Evolutionary conservation across 2,797 vertebrate genomes (phyloP).

Genomic region (Hirundo rustica): DNA sequence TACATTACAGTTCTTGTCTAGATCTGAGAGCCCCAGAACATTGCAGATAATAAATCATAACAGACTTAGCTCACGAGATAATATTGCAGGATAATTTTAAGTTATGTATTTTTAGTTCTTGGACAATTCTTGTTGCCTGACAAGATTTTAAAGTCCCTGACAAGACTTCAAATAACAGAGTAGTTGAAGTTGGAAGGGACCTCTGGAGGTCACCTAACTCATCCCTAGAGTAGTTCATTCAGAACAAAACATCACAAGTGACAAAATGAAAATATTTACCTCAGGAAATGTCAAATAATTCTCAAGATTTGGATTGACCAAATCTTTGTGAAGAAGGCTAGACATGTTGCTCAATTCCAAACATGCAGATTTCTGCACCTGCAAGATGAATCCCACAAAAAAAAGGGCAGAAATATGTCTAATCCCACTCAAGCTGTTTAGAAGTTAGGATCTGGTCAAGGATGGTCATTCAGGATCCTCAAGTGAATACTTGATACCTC

Average conservation of each 20-base stretch:
- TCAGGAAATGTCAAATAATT: background rate
- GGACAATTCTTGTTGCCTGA: background rate
- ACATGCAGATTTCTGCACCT: background rate
- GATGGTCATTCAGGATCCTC: background rate
- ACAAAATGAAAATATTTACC: background rate
- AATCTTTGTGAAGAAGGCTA: background rate
- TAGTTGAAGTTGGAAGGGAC: background rate
- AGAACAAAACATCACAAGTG: background rate
- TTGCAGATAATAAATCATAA: background rate
- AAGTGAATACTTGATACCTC: background rate
- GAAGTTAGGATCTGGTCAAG: background rate
- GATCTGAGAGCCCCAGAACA: background rate
- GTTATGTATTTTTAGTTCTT: background rate
- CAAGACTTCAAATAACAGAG: background rate
- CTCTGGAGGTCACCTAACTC: background rate
- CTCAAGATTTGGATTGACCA: background rate
- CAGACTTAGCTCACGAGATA: background rate
- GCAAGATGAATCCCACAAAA: background rate
- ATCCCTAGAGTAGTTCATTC: accelerated
- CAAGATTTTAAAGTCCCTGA: background rate
- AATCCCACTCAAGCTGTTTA: background rate
- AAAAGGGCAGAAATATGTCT: background rate
- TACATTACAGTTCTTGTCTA: background rate
- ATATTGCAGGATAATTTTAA: background rate
- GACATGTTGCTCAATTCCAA: background rate